A percentile compares a stretch with the other conserved stretches of the same genome.
phyloP scores from a whole-genome alignment of 2,797 vertebrate genomes.

The Galago senegalensis region DNA sequence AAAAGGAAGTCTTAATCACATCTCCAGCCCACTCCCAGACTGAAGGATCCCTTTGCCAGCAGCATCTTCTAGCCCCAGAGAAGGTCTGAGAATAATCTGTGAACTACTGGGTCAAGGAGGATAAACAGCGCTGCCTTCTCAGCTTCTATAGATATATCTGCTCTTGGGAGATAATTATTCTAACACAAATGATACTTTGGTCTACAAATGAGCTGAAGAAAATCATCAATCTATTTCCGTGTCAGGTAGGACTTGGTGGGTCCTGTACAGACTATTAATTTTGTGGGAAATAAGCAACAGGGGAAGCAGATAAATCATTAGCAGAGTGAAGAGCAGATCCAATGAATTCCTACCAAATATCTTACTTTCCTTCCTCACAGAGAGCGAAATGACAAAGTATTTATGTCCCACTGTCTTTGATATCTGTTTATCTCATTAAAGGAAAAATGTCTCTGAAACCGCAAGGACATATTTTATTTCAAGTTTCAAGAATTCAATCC shows the following conservation, averaged over 20 bases:
- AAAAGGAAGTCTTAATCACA: not conserved
- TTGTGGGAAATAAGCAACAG: slow-evolving; percentile 77
- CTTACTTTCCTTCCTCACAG: slow-evolving; percentile 57
- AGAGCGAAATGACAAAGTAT: slow-evolving; percentile 76
- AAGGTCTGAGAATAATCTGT: slow-evolving; percentile 3
- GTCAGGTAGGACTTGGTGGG: slow-evolving; percentile 66
- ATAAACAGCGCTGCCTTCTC: not conserved
- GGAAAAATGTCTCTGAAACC: slow-evolving; percentile 73
- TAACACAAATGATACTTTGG: slow-evolving; percentile 74
- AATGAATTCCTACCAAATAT: slow-evolving; percentile 59
- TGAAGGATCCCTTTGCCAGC: not conserved
- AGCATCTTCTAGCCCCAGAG: slow-evolving; percentile 19
- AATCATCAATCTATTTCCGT: slow-evolving; percentile 78
- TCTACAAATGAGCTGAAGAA: slow-evolving; percentile 78
- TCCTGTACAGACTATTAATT: slow-evolving; percentile 71
- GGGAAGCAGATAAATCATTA: slow-evolving; percentile 72
- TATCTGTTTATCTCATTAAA: slow-evolving; percentile 81
- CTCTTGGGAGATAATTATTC: slow-evolving; percentile 76
- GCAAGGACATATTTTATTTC: slow-evolving; percentile 72
- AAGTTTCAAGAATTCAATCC: slow-evolving; percentile 68
- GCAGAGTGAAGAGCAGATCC: slow-evolving; percentile 66
- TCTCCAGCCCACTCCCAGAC: not conserved
- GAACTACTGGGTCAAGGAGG: not conserved
- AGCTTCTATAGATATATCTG: slow-evolving; percentile 55
- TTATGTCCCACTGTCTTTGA: slow-evolving; percentile 75